A percentile compares a stretch with the other conserved stretches of the same genome.
These are phyloP conservation scores for Ceyx melanurus DNA, from an alignment of 2,113 vertebrate species.

Conservation along the genomic window DNA sequence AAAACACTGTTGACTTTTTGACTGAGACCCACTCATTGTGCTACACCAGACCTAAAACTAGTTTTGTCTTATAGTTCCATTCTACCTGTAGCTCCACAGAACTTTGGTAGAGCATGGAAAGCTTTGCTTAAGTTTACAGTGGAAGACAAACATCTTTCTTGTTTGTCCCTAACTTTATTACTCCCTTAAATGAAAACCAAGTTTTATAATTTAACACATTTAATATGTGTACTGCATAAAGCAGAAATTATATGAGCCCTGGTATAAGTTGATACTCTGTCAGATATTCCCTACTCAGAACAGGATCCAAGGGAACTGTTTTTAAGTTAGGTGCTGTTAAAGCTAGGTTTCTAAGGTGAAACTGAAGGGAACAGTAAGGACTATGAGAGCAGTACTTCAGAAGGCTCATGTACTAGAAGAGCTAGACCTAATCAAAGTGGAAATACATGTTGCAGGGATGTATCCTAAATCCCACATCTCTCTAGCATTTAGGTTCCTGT, in stretches of 20 bases:
- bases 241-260: background rate
- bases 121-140: background rate
- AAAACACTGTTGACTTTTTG: background rate
- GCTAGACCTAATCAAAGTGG: background rate
- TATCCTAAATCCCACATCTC: background rate
- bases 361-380: background rate
- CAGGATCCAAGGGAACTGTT: background rate
- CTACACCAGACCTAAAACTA: background rate
- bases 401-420: background rate
- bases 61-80: accelerated
- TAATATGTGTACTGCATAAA: background rate
- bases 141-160: background rate
- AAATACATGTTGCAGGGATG: background rate
- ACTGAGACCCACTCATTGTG: background rate
- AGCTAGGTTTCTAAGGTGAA: background rate
- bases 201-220: background rate
- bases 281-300: background rate
- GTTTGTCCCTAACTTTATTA: background rate
- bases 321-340: background rate
- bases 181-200: background rate
- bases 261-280: background rate
- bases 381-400: background rate
- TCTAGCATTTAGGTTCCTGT: background rate
- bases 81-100: background rate
- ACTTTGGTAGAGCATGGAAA: background rate